phyloP scores from a whole-genome alignment of 2,888 invertebrate species.

The Ormyrus labotus region DNA sequence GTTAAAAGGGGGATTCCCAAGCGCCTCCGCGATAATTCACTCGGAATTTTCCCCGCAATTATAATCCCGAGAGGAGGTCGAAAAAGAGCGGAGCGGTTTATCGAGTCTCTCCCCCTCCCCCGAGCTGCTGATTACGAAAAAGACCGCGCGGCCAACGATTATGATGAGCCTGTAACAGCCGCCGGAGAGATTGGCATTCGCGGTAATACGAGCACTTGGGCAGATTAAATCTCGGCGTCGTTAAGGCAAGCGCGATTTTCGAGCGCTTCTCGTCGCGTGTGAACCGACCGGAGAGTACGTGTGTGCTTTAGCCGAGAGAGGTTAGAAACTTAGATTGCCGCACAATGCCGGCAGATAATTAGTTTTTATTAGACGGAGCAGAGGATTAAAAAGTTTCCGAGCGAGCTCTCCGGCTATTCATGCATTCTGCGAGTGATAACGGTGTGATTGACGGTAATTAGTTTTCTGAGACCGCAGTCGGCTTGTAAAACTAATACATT shows the following conservation, averaged over 20 bases:
- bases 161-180: conserved; percentile 22
- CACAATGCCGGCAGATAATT: conserved; percentile 4
- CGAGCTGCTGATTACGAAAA: conserved; percentile 15
- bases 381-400: neutral
- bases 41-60: conserved; percentile 22
- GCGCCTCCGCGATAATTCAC: conserved; percentile 36
- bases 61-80: neutral
- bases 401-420: neutral
- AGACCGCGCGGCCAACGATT: conserved; percentile 17
- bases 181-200: conserved; percentile 35
- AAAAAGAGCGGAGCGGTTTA: conserved; percentile 1
- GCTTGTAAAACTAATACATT: too few species aligned
- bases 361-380: conserved; percentile 16
- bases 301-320: neutral
- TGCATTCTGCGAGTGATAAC: neutral
- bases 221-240: conserved; percentile 49
- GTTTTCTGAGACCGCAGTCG: neutral
- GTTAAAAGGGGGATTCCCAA: conserved; percentile 33
- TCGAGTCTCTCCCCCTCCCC: neutral
- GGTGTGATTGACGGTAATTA: neutral
- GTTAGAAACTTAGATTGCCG: neutral
- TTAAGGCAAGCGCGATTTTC: neutral
- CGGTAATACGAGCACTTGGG: conserved; percentile 46
- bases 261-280: neutral
- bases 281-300: neutral